A percentile compares a stretch with the other conserved stretches of the same genome.
Conservation (phyloP, 2,113 vertebrate genomes). For the Labeo rohita region DNA sequence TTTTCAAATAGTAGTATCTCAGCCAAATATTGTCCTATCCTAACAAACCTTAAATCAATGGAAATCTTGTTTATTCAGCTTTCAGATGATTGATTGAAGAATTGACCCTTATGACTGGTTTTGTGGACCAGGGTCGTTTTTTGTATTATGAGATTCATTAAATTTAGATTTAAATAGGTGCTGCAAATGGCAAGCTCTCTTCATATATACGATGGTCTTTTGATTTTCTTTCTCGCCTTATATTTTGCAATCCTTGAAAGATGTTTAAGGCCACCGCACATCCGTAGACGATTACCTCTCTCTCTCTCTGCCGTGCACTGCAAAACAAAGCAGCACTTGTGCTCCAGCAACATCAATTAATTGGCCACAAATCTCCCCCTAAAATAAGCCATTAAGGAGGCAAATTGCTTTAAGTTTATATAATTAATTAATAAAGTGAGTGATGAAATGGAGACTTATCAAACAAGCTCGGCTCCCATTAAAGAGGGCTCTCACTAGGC, state of each 20-base stretch:
- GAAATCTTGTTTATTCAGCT: no score
- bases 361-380: constrained; percentile 76
- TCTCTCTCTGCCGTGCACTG: constrained; percentile 48
- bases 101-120: no score
- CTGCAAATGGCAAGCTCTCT: not conserved
- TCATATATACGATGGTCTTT: not conserved
- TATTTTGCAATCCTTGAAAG: constrained; percentile 7
- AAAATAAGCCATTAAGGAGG: constrained; percentile 77
- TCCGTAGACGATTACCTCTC: constrained; percentile 12
- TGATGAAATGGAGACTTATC: constrained; percentile 83
- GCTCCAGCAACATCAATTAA: constrained; percentile 72
- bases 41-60: no score
- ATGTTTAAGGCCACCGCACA: not conserved
- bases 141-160: not conserved
- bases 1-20: no score
- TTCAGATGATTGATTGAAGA: no score
- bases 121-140: no score
- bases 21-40: no score
- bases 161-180: not conserved
- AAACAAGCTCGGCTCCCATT: constrained; percentile 80
- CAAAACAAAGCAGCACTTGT: constrained; percentile 70
- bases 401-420: constrained; percentile 82
- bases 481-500: constrained; percentile 75
- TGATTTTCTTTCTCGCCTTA: not conserved
- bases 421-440: constrained; percentile 82